These are phyloP conservation scores for Sinohyriopsis cumingii DNA, from an alignment of 2,888 invertebrate genomes.

Conservation along the genomic window DNA sequence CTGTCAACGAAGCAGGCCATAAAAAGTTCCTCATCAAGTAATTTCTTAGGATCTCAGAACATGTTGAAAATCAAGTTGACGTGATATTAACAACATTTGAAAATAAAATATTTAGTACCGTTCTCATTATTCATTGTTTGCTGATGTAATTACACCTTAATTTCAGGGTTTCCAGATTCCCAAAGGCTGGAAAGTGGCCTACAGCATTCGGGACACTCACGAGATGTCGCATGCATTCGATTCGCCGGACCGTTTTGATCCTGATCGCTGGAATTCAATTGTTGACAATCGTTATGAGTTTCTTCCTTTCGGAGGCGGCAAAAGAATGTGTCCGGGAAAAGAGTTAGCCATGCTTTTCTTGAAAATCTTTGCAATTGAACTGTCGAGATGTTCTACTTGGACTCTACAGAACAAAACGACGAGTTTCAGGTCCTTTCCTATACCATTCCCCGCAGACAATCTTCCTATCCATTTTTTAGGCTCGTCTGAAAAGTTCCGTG, in stretches of 20 bases:
- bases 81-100: too few relatives aligned
- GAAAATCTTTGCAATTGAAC: slow-evolving; percentile 57
- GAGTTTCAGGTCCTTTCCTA: slow-evolving; percentile 52
- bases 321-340: slow-evolving; percentile 62
- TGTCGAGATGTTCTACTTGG: slow-evolving; percentile 57
- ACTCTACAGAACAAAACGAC: slow-evolving; percentile 46
- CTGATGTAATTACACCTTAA: neutral
- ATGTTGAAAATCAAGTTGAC: too few relatives aligned
- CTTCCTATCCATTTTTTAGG: slow-evolving; percentile 44
- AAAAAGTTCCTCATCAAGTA: too few relatives aligned
- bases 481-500: neutral
- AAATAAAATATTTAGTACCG: too few relatives aligned
- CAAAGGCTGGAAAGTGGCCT: slow-evolving; percentile 62
- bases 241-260: slow-evolving; percentile 52
- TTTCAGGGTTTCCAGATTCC: slow-evolving; percentile 66
- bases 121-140: too few relatives aligned
- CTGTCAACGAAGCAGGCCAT: too few relatives aligned
- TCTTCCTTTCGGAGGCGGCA: slow-evolving; percentile 66
- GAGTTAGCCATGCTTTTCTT: slow-evolving; percentile 62
- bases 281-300: slow-evolving; percentile 45
- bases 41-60: too few relatives aligned
- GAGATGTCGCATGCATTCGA: slow-evolving; percentile 43
- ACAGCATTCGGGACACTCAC: slow-evolving; percentile 67
- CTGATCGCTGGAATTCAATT: slow-evolving; percentile 57
- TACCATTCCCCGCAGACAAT: slow-evolving; percentile 56